These are phyloP conservation scores for Atrina japonica DNA, from an alignment of 2,888 invertebrate genomes.

Conservation along the genomic window DNA sequence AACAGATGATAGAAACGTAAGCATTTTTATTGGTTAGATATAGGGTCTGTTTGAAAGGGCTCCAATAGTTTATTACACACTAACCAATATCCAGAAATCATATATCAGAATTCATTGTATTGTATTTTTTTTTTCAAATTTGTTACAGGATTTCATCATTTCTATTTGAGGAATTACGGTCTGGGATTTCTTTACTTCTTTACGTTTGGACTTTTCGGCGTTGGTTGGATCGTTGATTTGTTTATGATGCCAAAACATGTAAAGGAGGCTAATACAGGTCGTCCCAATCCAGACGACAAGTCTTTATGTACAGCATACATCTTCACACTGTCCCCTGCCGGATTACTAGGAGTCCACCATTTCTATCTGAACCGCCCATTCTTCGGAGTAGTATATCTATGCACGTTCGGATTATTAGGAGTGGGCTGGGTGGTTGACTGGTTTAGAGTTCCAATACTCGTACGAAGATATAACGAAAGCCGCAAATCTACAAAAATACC, in stretches of 20 bases:
- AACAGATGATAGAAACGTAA: too few species aligned
- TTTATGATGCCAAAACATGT: conserved; percentile 26
- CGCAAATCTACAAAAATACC: conserved; percentile 8
- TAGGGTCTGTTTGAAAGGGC: too few species aligned
- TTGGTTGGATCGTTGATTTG: conserved; percentile 50
- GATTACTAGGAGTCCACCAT: conserved; percentile 54
- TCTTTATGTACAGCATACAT: conserved; percentile 45
- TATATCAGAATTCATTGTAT: too few species aligned
- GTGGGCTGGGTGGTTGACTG: conserved; percentile 68
- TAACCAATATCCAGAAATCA: too few species aligned
- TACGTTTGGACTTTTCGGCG: conserved; percentile 55
- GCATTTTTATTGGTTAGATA: too few species aligned
- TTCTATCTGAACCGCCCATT: conserved; percentile 54
- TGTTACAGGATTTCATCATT: conserved; percentile 59
- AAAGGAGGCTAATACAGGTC: conserved; percentile 19
- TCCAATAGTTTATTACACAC: too few species aligned
- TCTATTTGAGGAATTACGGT: conserved; percentile 56
- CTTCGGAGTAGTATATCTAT: conserved; percentile 58
- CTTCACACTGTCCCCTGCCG: conserved; percentile 36
- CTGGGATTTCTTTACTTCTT: conserved; percentile 56
- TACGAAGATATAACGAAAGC: conserved; percentile 54
- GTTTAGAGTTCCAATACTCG: conserved; percentile 61
- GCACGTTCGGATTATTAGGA: conserved; percentile 60
- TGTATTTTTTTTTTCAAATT: too few species aligned
- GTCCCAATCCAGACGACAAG: conserved; percentile 16